A percentile compares a stretch with the other conserved stretches of the same genome.
phyloP scores from a whole-genome alignment of 1,140 invertebrate species.

The Aplysia californica region DNA sequence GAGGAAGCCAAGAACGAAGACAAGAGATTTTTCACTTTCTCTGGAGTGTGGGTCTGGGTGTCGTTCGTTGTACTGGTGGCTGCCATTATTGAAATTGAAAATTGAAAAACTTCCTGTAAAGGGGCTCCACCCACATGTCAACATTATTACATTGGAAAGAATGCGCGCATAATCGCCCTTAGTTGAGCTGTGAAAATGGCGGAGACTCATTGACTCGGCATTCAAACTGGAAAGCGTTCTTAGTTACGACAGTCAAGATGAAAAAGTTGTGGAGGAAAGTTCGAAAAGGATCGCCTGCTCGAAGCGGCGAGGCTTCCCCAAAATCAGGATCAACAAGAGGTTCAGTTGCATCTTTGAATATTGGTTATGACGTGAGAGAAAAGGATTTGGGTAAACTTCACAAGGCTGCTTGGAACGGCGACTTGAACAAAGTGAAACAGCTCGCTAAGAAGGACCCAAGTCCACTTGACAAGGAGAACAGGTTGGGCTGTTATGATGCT shows the following conservation, averaged over 20 bases:
- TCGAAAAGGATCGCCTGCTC: constrained; percentile 35
- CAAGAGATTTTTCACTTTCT: constrained; percentile 13
- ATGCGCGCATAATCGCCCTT: not conserved
- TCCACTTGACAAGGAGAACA: constrained; percentile 58
- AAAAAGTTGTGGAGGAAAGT: constrained; percentile 54
- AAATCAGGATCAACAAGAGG: constrained; percentile 34
- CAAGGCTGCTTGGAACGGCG: constrained; percentile 57
- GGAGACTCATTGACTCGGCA: constrained; percentile 21
- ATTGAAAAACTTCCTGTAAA: no score
- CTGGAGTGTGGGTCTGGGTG: no score
- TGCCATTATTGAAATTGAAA: no score
- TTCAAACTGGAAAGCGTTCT: constrained; percentile 37
- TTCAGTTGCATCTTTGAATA: constrained; percentile 20
- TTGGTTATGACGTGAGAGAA: constrained; percentile 52
- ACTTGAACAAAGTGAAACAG: constrained; percentile 55
- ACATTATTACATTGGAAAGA: no score
- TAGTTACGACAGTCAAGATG: constrained; percentile 50
- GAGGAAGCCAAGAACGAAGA: not conserved
- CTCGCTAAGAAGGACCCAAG: constrained; percentile 57
- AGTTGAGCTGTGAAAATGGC: constrained; percentile 27
- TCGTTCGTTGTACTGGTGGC: no score
- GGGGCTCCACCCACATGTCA: no score
- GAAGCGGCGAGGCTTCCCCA: constrained; percentile 31
- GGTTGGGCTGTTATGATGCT: no score
- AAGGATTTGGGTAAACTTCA: constrained; percentile 60